Conservation (phyloP, 1,140 invertebrate species). For the Leptinotarsa lineolata region DNA sequence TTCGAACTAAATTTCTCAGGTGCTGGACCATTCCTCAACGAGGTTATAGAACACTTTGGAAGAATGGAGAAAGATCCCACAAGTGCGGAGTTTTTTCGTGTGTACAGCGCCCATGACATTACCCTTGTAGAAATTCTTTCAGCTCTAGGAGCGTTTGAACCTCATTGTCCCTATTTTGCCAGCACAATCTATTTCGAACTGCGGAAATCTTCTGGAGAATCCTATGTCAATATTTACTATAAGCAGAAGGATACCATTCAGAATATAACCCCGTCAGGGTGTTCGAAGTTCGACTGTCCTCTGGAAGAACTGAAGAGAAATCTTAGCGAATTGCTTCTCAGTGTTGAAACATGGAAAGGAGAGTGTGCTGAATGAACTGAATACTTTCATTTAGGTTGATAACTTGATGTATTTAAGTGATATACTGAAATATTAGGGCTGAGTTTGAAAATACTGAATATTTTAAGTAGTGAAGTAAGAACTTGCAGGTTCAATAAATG, state of each 20-base stretch:
- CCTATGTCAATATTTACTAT: not conserved
- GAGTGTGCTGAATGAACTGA: not conserved
- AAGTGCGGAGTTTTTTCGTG: not conserved
- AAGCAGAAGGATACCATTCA: conserved; percentile 2
- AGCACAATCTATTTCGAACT: not conserved
- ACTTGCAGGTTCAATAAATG: not conserved
- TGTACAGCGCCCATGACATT: not conserved
- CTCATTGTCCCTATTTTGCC: not conserved
- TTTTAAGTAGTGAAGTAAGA: not conserved
- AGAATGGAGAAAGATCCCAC: not conserved
- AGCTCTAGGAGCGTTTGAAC: not conserved
- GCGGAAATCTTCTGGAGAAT: not conserved
- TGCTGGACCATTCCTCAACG: not conserved
- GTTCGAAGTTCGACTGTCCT: conserved; percentile 5
- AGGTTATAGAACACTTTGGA: not conserved
- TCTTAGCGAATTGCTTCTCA: not conserved
- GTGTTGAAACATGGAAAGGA: not conserved
- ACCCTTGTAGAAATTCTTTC: not conserved
- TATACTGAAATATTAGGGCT: too few species aligned
- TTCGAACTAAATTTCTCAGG: not conserved
- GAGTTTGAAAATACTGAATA: not conserved
- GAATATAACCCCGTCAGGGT: not conserved
- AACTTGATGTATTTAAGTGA: too few species aligned
- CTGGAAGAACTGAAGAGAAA: not conserved
- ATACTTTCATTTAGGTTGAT: too few species aligned